Conservation (phyloP, 2,113 vertebrate genomes). For the Turnix velox region DNA sequence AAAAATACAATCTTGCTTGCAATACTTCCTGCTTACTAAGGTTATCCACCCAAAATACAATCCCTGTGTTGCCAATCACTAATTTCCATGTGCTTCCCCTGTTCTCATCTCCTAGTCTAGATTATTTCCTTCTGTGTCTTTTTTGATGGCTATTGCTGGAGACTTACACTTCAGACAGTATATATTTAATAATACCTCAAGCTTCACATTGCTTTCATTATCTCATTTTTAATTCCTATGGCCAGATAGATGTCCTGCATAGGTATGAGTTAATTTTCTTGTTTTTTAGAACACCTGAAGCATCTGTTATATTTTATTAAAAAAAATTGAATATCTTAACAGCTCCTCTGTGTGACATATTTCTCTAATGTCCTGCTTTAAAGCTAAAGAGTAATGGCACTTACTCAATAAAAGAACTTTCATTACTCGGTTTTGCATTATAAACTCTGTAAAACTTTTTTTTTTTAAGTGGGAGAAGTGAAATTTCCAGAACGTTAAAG, state of each 20-base stretch:
- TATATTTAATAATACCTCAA: background rate
- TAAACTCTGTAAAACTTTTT: constrained; percentile 21
- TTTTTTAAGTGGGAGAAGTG: background rate
- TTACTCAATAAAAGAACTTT: background rate
- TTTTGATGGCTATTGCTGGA: background rate
- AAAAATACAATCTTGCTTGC: background rate
- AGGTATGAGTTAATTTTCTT: background rate
- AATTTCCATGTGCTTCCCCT: background rate
- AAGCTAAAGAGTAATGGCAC: constrained; percentile 12
- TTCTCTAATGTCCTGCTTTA: constrained; percentile 43
- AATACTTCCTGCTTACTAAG: background rate
- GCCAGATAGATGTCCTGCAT: background rate
- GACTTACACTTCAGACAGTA: background rate
- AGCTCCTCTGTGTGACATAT: constrained; percentile 53
- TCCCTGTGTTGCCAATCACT: background rate
- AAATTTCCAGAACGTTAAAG: background rate
- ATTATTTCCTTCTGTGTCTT: background rate
- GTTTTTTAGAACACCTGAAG: constrained; percentile 28
- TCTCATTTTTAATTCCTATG: background rate
- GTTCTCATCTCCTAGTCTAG: background rate
- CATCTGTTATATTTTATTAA: constrained; percentile 61
- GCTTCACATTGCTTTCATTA: background rate
- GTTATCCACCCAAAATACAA: rapidly evolving
- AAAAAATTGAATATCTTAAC: constrained; percentile 59
- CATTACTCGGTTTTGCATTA: constrained; percentile 22